Conservation (phyloP, 2,888 invertebrate species). For the Lasioglossum lativentre region DNA sequence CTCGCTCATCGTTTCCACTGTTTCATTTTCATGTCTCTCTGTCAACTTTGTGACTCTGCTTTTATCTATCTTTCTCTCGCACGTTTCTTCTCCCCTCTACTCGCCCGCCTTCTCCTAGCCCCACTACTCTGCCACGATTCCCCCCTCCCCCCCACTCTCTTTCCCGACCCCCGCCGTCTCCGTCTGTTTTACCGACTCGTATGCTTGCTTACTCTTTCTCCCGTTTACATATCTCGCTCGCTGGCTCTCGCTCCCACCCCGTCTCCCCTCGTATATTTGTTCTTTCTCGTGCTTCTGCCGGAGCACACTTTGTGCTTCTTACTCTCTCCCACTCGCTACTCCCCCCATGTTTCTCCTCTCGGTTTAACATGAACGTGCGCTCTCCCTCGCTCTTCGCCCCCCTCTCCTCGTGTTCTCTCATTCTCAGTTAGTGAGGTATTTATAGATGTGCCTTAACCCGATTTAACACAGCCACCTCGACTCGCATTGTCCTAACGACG, state of each 20-base stretch:
- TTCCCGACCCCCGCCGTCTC: neutral
- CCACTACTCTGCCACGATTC: conserved; percentile 44
- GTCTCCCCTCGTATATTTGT: conserved; percentile 38
- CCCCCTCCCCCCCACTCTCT: neutral
- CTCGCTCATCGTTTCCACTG: conserved; percentile 41
- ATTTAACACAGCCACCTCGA: conserved; percentile 81
- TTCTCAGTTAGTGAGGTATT: conserved; percentile 80
- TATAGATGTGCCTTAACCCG: conserved; percentile 84
- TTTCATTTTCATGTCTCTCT: conserved; percentile 67
- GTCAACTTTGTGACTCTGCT: conserved; percentile 66
- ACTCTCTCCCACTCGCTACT: conserved; percentile 36
- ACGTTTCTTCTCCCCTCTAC: conserved; percentile 58
- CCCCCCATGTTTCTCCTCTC: conserved; percentile 49
- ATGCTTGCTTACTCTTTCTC: conserved; percentile 45
- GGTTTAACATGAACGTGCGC: conserved; percentile 33
- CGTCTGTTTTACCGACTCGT: conserved; percentile 32
- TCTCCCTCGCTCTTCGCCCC: conserved; percentile 48
- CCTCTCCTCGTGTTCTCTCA: conserved; percentile 63
- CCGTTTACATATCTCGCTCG: conserved; percentile 50
- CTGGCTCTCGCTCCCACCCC: conserved; percentile 53
- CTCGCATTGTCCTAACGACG: conserved; percentile 74
- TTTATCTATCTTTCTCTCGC: conserved; percentile 57
- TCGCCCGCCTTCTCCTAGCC: conserved; percentile 20
- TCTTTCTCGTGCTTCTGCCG: conserved; percentile 40
- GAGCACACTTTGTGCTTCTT: conserved; percentile 59